Evolutionary conservation across 2,888 invertebrate species (phyloP).

Genomic region (Taphrorychus bicolor): DNA sequence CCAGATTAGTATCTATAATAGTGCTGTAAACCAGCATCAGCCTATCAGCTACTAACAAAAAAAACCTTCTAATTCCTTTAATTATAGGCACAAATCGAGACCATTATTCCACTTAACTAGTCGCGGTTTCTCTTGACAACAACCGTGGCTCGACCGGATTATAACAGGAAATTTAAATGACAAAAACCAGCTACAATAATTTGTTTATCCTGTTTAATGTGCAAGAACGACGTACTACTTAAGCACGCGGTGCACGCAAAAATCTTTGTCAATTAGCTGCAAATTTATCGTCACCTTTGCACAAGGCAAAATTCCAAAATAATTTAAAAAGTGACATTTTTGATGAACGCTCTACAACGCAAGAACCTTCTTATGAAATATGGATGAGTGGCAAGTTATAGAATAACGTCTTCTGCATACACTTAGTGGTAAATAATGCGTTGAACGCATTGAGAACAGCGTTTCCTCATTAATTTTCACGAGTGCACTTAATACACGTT

Average conservation of each 20-base stretch:
- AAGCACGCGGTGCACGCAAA: constrained; percentile 14
- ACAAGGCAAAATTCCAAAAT: not conserved
- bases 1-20: too few relatives aligned
- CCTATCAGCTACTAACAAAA: too few relatives aligned
- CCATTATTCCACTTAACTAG: constrained; percentile 13
- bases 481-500: too few relatives aligned
- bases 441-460: too few relatives aligned
- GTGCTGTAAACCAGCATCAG: too few relatives aligned
- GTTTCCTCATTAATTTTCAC: too few relatives aligned
- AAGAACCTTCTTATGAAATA: too few relatives aligned
- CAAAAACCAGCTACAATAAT: constrained; percentile 24
- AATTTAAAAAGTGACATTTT: too few relatives aligned
- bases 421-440: too few relatives aligned
- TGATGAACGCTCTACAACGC: too few relatives aligned
- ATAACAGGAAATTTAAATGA: constrained; percentile 35
- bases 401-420: too few relatives aligned
- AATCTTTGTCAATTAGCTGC: constrained; percentile 29
- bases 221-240: constrained; percentile 18
- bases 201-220: constrained; percentile 24
- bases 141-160: constrained; percentile 13
- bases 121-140: constrained; percentile 1
- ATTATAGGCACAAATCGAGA: not conserved
- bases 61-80: constrained; percentile 1
- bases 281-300: constrained; percentile 1
- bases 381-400: too few relatives aligned